Conservation (phyloP, 2,888 invertebrate genomes). For the Cephus pygmeus region DNA sequence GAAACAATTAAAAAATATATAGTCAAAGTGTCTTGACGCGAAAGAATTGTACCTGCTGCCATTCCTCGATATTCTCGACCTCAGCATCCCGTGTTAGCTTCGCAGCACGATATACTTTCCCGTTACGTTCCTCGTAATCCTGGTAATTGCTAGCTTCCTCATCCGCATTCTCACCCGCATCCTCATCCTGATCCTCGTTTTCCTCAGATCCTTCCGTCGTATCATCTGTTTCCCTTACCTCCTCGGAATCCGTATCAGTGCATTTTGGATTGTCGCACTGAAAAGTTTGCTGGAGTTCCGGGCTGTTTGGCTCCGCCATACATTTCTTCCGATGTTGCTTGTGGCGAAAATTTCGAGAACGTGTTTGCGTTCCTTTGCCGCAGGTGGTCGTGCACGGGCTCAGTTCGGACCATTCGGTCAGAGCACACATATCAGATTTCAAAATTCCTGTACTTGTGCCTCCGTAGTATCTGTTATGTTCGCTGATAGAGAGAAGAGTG, state of each 20-base stretch:
- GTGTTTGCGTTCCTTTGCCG: slow-evolving; percentile 86
- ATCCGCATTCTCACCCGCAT: slow-evolving; percentile 31
- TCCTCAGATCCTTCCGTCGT: slow-evolving; percentile 13
- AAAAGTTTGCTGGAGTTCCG: slow-evolving; percentile 50
- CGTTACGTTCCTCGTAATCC: not conserved
- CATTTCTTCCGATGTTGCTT: slow-evolving; percentile 54
- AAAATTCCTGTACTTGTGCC: slow-evolving; percentile 17
- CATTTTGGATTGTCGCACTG: slow-evolving; percentile 52
- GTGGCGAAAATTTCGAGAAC: slow-evolving; percentile 77
- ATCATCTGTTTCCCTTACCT: slow-evolving; percentile 63
- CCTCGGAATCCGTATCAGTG: slow-evolving; percentile 37
- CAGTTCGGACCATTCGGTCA: slow-evolving; percentile 82
- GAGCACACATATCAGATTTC: slow-evolving; percentile 72
- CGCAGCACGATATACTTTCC: not conserved
- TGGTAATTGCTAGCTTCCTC: slow-evolving; percentile 1
- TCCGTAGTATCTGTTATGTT: not conserved
- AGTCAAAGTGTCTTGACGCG: not conserved
- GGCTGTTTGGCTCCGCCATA: slow-evolving; percentile 32
- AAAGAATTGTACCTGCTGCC: slow-evolving; percentile 48
- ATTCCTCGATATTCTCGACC: slow-evolving; percentile 35
- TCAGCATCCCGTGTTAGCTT: slow-evolving; percentile 28
- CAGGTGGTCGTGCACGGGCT: slow-evolving; percentile 86
- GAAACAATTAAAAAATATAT: not conserved
- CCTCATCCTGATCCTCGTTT: slow-evolving; percentile 23
- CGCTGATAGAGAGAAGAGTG: not conserved